A percentile compares a stretch with the other conserved stretches of the same genome.
phyloP scores from a whole-genome alignment of 2,113 vertebrate species.

The Oncorhynchus nerka region DNA sequence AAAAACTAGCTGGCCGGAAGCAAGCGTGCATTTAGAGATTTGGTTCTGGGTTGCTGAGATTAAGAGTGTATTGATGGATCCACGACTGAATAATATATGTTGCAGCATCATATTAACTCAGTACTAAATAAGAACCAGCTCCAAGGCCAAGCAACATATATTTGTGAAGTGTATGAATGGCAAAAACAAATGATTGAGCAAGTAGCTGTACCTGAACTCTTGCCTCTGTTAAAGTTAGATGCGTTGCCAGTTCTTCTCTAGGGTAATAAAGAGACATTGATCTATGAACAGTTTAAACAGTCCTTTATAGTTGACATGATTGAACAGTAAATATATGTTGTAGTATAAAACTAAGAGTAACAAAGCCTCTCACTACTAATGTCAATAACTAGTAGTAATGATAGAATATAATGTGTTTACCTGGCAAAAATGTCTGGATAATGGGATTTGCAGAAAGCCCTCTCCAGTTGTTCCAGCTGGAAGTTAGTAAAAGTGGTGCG shows the following conservation, averaged over 20 bases:
- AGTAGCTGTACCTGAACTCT: slow-evolving; percentile 68
- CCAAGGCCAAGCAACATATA: not conserved
- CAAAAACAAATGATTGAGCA: not conserved
- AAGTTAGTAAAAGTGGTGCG: slow-evolving; percentile 62
- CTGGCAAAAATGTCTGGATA: slow-evolving; percentile 71
- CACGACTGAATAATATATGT: not conserved
- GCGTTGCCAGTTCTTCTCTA: slow-evolving; percentile 72
- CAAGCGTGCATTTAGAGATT: too few species aligned
- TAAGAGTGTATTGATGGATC: not conserved
- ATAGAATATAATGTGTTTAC: slow-evolving; percentile 43
- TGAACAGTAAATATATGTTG: not conserved
- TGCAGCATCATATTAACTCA: not conserved
- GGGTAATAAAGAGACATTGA: slow-evolving; percentile 22
- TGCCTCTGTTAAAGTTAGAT: slow-evolving; percentile 71
- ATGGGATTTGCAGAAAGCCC: slow-evolving; percentile 56
- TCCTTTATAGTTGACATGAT: not conserved
- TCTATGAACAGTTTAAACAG: not conserved
- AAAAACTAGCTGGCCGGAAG: too few species aligned
- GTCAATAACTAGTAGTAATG: not conserved
- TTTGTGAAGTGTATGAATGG: not conserved
- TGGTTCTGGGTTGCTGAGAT: too few species aligned
- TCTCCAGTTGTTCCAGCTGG: slow-evolving; percentile 74
- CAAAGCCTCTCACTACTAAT: not conserved
- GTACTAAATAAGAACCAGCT: too few species aligned
- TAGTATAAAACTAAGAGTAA: not conserved